Conservation (phyloP, 35 echinoderm and acorn worm species). For the Amphiura filiformis region DNA sequence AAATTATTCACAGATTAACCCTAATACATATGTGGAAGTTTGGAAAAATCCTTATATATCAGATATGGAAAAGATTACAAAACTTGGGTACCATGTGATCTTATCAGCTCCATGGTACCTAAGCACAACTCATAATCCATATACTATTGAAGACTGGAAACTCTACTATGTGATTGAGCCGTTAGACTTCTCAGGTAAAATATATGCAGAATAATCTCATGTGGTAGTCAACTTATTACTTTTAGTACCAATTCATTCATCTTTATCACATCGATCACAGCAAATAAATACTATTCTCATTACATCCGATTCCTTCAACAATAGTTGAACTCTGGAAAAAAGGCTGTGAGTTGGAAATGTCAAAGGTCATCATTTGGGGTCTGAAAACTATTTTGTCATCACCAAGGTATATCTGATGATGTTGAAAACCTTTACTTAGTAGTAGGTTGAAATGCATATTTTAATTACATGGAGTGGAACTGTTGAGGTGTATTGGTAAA, state of each 20-base stretch:
- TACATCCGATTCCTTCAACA: too few species aligned
- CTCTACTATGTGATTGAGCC: conserved; percentile 63
- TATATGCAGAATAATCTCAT: too few species aligned
- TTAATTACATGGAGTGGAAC: conserved; percentile 82
- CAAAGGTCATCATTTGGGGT: conserved; percentile 70
- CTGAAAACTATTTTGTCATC: conserved; percentile 78
- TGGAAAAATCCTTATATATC: conserved; percentile 13
- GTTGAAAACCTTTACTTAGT: conserved; percentile 56
- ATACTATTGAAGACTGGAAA: conserved; percentile 54
- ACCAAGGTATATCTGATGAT: conserved; percentile 96
- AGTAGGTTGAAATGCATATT: conserved; percentile 72
- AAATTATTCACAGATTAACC: background rate
- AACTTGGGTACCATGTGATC: conserved; percentile 54
- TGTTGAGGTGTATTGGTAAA: conserved; percentile 73
- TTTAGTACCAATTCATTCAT: too few species aligned
- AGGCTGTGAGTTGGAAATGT: conserved; percentile 58
- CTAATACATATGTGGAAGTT: conserved; percentile 27
- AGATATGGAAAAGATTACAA: conserved; percentile 24
- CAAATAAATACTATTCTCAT: too few species aligned
- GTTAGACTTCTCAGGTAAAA: conserved; percentile 59
- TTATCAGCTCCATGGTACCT: conserved; percentile 84
- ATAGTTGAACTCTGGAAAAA: conserved; percentile 52
- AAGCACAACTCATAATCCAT: conserved; percentile 19
- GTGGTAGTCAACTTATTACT: too few species aligned
- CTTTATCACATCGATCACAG: too few species aligned